Evolutionary conservation across 1,140 invertebrate genomes (phyloP).

Genomic region (Ctenoplectra terminalis): DNA sequence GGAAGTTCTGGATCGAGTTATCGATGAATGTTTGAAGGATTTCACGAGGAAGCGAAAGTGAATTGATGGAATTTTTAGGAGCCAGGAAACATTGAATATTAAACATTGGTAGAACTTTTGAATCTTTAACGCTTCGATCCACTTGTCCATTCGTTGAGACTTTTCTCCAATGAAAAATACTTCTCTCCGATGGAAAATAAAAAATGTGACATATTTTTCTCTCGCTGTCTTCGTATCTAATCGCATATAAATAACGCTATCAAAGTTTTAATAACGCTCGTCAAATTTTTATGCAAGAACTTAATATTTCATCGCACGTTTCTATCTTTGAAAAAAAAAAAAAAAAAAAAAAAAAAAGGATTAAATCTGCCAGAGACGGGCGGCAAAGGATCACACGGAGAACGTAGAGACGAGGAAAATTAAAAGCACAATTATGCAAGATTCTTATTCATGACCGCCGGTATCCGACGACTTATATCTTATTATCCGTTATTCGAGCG

Average conservation of each 20-base stretch:
- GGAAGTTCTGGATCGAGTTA: not conserved
- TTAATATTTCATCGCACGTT: not conserved
- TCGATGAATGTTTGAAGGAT: not conserved
- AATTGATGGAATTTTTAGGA: not conserved
- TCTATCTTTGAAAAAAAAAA: not conserved
- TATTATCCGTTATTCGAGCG: constrained; percentile 23
- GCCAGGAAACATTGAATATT: too few species aligned
- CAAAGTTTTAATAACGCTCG: too few species aligned
- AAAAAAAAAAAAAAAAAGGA: not conserved
- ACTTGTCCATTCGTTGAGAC: too few species aligned
- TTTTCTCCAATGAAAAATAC: too few species aligned
- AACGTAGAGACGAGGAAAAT: constrained; percentile 28
- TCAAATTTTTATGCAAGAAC: not conserved
- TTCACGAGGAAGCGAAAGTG: not conserved
- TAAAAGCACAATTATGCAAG: constrained; percentile 43
- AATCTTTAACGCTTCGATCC: too few species aligned
- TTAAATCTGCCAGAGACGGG: not conserved
- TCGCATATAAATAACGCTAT: too few species aligned
- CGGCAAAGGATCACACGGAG: not conserved
- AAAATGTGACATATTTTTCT: too few species aligned
- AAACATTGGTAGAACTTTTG: too few species aligned
- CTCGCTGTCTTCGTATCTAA: too few species aligned
- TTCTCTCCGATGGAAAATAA: too few species aligned
- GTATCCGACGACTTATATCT: constrained; percentile 46
- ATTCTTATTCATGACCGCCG: constrained; percentile 44